phyloP scores from a whole-genome alignment of 2,888 invertebrate genomes.

The Amblyteles armatorius region DNA sequence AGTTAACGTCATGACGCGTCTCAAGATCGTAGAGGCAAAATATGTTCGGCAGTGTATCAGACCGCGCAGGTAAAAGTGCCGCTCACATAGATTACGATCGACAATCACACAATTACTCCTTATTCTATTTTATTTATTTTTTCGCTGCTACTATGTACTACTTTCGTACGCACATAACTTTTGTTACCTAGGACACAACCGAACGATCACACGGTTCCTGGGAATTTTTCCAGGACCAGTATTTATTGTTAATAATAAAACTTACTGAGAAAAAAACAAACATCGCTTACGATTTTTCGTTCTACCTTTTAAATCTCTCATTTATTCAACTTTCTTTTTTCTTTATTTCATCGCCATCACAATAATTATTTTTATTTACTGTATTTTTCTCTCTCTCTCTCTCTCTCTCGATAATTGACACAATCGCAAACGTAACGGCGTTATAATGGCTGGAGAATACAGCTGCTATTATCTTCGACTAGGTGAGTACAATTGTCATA shows the following conservation, averaged over 20 bases:
- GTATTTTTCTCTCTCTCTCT: slow-evolving; percentile 25
- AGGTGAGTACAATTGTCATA: slow-evolving; percentile 44
- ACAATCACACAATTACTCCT: slow-evolving; percentile 49
- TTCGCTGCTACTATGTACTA: slow-evolving; percentile 61
- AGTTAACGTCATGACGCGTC: slow-evolving; percentile 71
- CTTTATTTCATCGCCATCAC: slow-evolving; percentile 40
- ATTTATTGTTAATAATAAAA: slow-evolving; percentile 83
- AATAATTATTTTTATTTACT: slow-evolving; percentile 59
- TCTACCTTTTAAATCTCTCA: slow-evolving; percentile 54
- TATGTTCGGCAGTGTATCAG: slow-evolving; percentile 42
- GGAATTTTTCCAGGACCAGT: slow-evolving; percentile 77
- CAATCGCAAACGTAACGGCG: slow-evolving; percentile 76
- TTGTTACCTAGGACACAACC: slow-evolving; percentile 64
- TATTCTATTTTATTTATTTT: slow-evolving; percentile 30
- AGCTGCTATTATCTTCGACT: slow-evolving; percentile 67
- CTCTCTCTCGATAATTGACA: slow-evolving; percentile 74
- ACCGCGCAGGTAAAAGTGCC: slow-evolving; percentile 23
- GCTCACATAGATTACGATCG: slow-evolving; percentile 42
- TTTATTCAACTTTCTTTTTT: slow-evolving; percentile 40
- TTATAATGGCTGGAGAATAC: slow-evolving; percentile 73
- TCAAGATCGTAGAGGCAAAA: slow-evolving; percentile 58
- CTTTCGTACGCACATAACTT: slow-evolving; percentile 70
- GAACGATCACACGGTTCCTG: slow-evolving; percentile 62
- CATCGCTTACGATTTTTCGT: slow-evolving; percentile 52
- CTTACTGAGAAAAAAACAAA: slow-evolving; percentile 73